phyloP scores from a whole-genome alignment of 2,888 invertebrate genomes.

The Craniophora ligustri region DNA sequence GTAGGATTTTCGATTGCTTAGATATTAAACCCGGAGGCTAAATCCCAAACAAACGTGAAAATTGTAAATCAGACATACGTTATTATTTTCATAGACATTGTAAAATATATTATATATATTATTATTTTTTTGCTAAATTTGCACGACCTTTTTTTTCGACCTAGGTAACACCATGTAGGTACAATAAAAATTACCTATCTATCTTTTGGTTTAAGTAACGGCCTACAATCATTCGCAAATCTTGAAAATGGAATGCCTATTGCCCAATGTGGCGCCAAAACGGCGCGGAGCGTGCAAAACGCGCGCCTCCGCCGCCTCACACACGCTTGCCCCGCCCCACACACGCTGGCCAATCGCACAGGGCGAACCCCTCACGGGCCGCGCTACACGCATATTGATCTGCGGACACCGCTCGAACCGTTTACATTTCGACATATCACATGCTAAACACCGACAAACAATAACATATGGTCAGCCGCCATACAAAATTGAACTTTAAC shows the following conservation, averaged over 20 bases:
- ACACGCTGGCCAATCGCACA: conserved; percentile 84
- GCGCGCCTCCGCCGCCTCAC: conserved; percentile 82
- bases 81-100: no score
- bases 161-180: no score
- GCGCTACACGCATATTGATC: conserved; percentile 88
- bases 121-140: no score
- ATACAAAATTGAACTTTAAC: conserved; percentile 58
- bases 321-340: conserved; percentile 82
- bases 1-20: no score
- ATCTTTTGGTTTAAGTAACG: conserved; percentile 50
- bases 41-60: no score
- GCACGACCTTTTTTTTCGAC: no score
- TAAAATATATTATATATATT: no score
- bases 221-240: conserved; percentile 54
- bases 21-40: no score
- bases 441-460: conserved; percentile 87
- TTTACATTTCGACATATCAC: conserved; percentile 88
- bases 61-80: no score
- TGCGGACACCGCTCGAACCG: conserved; percentile 86
- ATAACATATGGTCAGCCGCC: conserved; percentile 73
- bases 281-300: conserved; percentile 66
- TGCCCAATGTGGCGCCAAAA: conserved; percentile 84
- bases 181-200: conserved; percentile 53
- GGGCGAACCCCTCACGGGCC: conserved; percentile 79
- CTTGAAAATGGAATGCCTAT: conserved; percentile 71